Evolutionary conservation across 2,888 invertebrate species (phyloP).

Genomic region (Plebejus anna): DNA sequence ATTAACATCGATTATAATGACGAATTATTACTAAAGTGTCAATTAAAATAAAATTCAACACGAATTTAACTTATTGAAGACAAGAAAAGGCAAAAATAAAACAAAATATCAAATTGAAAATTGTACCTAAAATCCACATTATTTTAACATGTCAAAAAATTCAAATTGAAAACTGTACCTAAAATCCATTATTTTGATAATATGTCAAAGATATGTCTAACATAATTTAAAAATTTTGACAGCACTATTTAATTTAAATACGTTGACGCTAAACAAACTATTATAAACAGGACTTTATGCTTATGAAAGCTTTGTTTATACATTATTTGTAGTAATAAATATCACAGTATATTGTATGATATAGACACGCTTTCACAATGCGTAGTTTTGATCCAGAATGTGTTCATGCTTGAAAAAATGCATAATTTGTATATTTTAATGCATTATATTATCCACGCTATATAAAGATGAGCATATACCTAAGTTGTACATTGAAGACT

Average conservation of each 20-base stretch:
- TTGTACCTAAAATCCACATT: no score
- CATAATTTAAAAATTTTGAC: no score
- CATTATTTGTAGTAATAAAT: slow-evolving; percentile 4
- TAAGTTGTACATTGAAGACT: slow-evolving; percentile 14
- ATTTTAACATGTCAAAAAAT: no score
- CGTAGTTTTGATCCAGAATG: slow-evolving; percentile 20
- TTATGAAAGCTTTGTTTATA: neutral
- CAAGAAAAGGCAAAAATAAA: no score
- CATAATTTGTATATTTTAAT: slow-evolving; percentile 20
- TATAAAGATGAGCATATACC: slow-evolving; percentile 10
- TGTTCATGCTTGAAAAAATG: slow-evolving; percentile 24
- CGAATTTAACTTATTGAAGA: no score
- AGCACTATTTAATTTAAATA: no score
- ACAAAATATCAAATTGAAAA: no score
- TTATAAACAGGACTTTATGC: neutral
- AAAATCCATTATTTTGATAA: no score
- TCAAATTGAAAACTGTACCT: no score
- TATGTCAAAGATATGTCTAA: no score
- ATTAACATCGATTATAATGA: neutral
- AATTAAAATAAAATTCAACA: no score
- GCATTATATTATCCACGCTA: slow-evolving; percentile 2
- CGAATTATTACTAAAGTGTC: no score
- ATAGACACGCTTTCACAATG: slow-evolving; percentile 25
- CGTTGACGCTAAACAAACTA: neutral
- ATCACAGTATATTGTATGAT: neutral